Evolutionary conservation across 1,140 invertebrate genomes (phyloP).

Genomic region (Hermetia illucens): DNA sequence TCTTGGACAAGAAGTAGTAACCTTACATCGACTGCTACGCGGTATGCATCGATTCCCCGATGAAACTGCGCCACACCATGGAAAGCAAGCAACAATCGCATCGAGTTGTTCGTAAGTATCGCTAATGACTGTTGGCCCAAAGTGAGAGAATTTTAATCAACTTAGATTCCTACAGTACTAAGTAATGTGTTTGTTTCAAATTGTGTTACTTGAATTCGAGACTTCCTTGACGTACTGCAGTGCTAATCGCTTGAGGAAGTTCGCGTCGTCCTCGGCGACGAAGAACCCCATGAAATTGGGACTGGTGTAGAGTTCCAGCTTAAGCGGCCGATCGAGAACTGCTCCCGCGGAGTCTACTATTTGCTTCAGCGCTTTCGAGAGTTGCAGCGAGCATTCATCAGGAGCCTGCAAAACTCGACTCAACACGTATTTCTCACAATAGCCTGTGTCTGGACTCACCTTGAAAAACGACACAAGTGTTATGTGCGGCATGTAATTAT

Average conservation of each 20-base stretch:
- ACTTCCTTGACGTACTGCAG: slow-evolving; percentile 64
- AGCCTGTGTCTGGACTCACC: slow-evolving; percentile 33
- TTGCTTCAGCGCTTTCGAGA: slow-evolving; percentile 48
- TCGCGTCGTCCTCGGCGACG: slow-evolving; percentile 60
- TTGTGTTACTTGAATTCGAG: slow-evolving; percentile 46
- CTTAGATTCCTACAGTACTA: slow-evolving; percentile 13
- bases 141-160: slow-evolving; percentile 14
- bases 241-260: slow-evolving; percentile 58
- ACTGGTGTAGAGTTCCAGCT: slow-evolving; percentile 65
- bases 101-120: slow-evolving; percentile 55
- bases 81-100: slow-evolving; percentile 51
- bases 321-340: slow-evolving; percentile 42
- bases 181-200: not conserved
- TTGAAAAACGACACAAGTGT: slow-evolving; percentile 81
- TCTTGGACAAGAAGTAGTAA: too few relatives aligned
- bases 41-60: slow-evolving; percentile 27
- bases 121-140: slow-evolving; percentile 24
- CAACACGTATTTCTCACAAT: slow-evolving; percentile 5
- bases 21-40: slow-evolving; percentile 32
- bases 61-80: slow-evolving; percentile 43
- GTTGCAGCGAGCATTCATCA: slow-evolving; percentile 50
- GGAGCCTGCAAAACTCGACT: slow-evolving; percentile 41
- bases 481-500: slow-evolving; percentile 78
- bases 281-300: slow-evolving; percentile 80
- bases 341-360: slow-evolving; percentile 51